Base-by-base conservation (phyloP, 30 jellyfish, hydroid and myxozoan species). In the Chrysaora quinquecirrha region DNA sequence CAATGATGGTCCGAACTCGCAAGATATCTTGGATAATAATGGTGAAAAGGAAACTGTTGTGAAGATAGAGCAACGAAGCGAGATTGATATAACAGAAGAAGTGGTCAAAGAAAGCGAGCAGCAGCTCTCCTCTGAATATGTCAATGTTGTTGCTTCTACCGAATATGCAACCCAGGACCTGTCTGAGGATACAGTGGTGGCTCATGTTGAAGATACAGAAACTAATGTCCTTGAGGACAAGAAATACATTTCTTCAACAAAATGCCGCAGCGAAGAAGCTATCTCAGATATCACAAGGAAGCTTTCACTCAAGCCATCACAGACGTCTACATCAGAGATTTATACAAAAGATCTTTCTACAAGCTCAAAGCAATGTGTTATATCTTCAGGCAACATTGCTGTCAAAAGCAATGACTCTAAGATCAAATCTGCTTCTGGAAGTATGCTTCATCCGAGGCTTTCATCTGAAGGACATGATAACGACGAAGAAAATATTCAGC, bases 31-130 rank as follows among this genome's bases (percentile, higher is more conserved):
- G 6, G 85, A 70, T 27, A 12, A 56, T 21, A 82, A 69, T 9
- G 34, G 30, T 16, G 92, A 82, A 71, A 30, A 52, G 11, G 92
- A 82, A 52, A 33, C 22, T 0, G 84, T 82, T 29, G 82, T 82
- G 75, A 49, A 25, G 49, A 82, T 82, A 7, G 92, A 48, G 24
- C 68, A 20, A 10, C 68, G 29, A 10, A 52, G 68, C 19, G 68
- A 52, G 7, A 2, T 10, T 2, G 68, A 52, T 7, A 2, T 52
- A 19, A 52, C 12, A 4, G 68, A 52, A 10, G 29, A 16, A 52
- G 68, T 4, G 19, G 29, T 9, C 29, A 52, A 52, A 2, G 68
- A 25, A 25, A 20, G 19, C 19, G 29, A 16, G 29, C 27, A 52
- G 12, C 27, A 9, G 25, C 27, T 16, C 25, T 52, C 68, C 19